Evolutionary conservation across 2,113 vertebrate genomes (phyloP).

Genomic region (Dasyprocta punctata): DNA sequence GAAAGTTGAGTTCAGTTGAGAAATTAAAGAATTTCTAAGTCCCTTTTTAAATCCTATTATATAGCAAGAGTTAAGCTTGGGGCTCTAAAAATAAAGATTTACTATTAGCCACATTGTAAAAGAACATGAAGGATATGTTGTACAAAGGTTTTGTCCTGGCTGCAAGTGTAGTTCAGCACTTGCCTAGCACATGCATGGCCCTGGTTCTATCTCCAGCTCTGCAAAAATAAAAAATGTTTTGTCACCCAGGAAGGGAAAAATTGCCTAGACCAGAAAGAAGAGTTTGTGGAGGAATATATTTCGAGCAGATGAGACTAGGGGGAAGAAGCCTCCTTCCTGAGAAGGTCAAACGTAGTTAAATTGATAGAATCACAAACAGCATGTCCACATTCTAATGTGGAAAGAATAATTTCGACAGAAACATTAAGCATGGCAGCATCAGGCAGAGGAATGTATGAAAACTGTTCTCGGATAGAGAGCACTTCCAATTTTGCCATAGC

Average conservation of each 20-base stretch:
- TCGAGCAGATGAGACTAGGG: background rate
- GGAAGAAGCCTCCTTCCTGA: background rate
- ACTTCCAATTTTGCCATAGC: background rate
- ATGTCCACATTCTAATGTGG: background rate
- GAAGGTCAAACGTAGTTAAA: background rate
- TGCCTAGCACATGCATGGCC: background rate
- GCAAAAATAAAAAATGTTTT: background rate
- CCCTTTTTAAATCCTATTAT: background rate
- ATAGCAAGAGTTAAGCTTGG: constrained; percentile 6
- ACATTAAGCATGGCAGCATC: background rate
- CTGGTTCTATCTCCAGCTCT: background rate
- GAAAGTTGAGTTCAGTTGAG: background rate
- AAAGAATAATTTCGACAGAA: background rate
- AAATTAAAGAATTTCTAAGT: constrained; percentile 6
- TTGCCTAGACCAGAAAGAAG: background rate
- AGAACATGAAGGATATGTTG: background rate
- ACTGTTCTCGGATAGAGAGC: background rate
- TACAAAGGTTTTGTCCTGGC: background rate
- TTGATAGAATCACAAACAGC: constrained; percentile 34
- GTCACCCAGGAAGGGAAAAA: background rate
- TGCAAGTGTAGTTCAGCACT: background rate
- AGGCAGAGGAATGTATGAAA: background rate
- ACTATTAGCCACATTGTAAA: constrained; percentile 17
- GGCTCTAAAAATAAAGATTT: background rate
- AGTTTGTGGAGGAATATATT: background rate